phyloP scores from a whole-genome alignment of 1,140 invertebrate genomes.

The Achroia grisella region DNA sequence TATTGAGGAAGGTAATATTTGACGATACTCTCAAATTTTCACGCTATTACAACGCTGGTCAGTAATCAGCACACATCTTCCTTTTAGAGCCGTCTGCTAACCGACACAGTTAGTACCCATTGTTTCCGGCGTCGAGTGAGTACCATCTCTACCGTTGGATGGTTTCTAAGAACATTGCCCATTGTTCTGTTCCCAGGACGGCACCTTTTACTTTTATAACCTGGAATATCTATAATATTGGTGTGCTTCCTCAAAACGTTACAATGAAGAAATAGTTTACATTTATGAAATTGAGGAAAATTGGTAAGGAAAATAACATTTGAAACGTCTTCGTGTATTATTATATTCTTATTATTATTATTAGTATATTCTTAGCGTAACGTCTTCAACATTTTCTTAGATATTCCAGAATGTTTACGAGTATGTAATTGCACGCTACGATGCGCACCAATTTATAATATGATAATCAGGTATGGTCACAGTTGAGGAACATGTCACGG shows the following conservation, averaged over 20 bases:
- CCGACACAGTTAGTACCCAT: constrained; percentile 40
- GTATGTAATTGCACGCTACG: constrained; percentile 13
- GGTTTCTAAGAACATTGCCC: constrained; percentile 34
- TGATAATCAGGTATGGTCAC: constrained; percentile 30
- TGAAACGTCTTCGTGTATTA: no score
- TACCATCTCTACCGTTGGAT: constrained; percentile 24
- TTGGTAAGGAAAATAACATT: no score
- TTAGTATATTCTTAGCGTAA: no score
- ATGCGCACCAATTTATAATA: constrained; percentile 13
- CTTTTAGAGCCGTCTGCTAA: constrained; percentile 18
- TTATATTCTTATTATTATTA: no score
- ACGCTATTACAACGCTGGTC: constrained; percentile 7
- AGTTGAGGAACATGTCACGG: constrained; percentile 58
- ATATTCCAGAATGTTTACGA: constrained; percentile 4
- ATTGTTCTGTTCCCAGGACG: constrained; percentile 43
- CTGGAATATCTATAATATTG: constrained; percentile 18
- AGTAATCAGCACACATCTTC: constrained; percentile 28
- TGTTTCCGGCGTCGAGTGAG: constrained; percentile 33
- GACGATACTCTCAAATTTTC: neutral
- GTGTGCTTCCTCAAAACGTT: neutral
- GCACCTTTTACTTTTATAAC: constrained; percentile 26
- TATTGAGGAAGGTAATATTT: neutral
- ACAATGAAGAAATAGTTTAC: neutral
- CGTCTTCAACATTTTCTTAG: neutral
- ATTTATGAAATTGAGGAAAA: no score